Evolutionary conservation across 2,888 invertebrate species (phyloP).

Genomic region (Brenthis daphne): DNA sequence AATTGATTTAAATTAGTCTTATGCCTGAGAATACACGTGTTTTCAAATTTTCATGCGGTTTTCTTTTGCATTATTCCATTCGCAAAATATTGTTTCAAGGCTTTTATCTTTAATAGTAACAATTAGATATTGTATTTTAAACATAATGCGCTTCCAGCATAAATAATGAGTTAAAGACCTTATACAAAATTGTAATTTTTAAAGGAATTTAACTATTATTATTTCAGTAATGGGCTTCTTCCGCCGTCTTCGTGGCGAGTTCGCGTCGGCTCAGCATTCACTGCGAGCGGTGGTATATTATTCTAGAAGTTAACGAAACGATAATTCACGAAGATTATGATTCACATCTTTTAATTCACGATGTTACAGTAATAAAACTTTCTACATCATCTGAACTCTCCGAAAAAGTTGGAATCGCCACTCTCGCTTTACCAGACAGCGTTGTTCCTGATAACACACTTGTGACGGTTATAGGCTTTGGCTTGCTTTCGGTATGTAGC

Average conservation of each 20-base stretch:
- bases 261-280: not conserved
- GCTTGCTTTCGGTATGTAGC: constrained; percentile 4
- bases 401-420: not conserved
- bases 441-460: not conserved
- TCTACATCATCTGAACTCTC: not conserved
- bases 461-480: constrained; percentile 3
- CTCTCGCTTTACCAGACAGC: not conserved
- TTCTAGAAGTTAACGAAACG: not conserved
- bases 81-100: too few species aligned
- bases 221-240: not conserved
- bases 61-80: too few species aligned
- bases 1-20: too few species aligned
- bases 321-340: not conserved
- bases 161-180: too few species aligned
- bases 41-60: too few species aligned
- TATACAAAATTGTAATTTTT: too few species aligned
- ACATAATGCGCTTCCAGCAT: too few species aligned
- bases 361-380: constrained; percentile 3
- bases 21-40: too few species aligned
- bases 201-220: not conserved
- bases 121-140: too few species aligned
- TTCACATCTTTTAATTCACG: not conserved
- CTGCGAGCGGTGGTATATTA: not conserved
- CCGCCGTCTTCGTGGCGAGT: not conserved
- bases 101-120: too few species aligned